Percentiles rank a stretch among this genome's conserved stretches.
Conservation (phyloP, 2,113 vertebrate species). For the Zosterops lateralis region DNA sequence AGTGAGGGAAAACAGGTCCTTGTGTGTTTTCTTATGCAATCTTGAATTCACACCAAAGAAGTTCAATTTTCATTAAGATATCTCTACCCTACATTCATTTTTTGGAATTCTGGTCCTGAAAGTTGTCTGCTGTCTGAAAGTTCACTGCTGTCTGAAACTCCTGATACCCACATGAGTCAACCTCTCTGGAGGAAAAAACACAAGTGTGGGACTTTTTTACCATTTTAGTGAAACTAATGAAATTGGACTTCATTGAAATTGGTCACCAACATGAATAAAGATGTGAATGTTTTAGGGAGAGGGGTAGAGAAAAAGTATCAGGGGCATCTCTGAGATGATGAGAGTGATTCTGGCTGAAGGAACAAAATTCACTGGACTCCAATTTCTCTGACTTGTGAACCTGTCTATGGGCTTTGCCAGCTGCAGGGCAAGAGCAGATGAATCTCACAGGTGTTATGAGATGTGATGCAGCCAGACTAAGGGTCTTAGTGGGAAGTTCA, state of each 20-base stretch:
- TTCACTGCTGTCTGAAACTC: background rate
- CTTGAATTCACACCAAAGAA: background rate
- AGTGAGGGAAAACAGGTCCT: background rate
- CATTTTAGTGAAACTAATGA: background rate
- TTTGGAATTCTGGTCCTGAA: background rate
- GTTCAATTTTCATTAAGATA: background rate
- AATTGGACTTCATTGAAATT: background rate
- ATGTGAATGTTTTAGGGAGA: background rate
- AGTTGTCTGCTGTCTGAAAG: background rate
- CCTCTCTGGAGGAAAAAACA: background rate
- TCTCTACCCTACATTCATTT: rapidly evolving
- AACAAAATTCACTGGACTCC: background rate
- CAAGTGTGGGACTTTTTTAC: background rate
- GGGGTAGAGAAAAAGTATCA: background rate
- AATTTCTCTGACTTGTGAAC: background rate
- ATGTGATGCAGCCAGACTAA: background rate
- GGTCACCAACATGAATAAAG: background rate
- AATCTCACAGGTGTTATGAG: background rate
- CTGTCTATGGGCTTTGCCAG: background rate
- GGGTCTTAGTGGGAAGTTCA: background rate
- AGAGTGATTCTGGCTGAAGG: background rate
- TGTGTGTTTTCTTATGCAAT: background rate
- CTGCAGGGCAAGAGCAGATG: background rate
- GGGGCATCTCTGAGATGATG: background rate
- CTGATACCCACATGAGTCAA: background rate